Evolutionary conservation across 2,888 invertebrate species (phyloP), one percentile per base, ranked within the genome.

Genomic region (Drosophila mercatorum): DNA sequence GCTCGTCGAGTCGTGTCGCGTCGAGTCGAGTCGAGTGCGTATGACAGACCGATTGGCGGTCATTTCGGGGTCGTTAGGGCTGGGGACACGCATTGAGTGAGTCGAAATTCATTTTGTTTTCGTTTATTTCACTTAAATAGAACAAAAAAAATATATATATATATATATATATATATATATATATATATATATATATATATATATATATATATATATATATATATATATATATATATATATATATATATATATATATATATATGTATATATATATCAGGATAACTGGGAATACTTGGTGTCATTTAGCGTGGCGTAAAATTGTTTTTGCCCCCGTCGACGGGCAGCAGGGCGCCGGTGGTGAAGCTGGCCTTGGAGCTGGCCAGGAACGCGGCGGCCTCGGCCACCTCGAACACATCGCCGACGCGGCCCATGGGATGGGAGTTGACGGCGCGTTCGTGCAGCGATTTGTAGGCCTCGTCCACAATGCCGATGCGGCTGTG

Each of bases 371-470:
- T 95, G 71, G 96, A 96, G 75, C 97, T 96, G 6, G 98, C 98
- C 77, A 99, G 94, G 93, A 98, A 99, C 44, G 95, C 95, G 73
- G 99, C 98, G 0, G 97, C 95, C 73, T 95, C 95, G 7, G 98
- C 97, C 8, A 98, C 97, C 94, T 98, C 98, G 14, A 94, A 95
- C 0, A 95, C 94, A 70, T 95, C 94, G 28, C 98, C 98, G 14
- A 96, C 95, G 80, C 98, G 94, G 26, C 97, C 96, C 72, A 99
- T 93, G 0, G 98, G 97, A 93, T 99, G 98, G 0, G 98, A 98
- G 26, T 94, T 94, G 83, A 96, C 96, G 68, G 95, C 94, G 66
- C 95, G 95, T 88, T 97, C 96, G 73, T 98, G 93, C 92, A 98
- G 97, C 85, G 94, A 94, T 49, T 94, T 94, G 92, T 98, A 97